Base-by-base conservation (phyloP, 2,797 vertebrate genomes). In the Okamejei kenojei region DNA sequence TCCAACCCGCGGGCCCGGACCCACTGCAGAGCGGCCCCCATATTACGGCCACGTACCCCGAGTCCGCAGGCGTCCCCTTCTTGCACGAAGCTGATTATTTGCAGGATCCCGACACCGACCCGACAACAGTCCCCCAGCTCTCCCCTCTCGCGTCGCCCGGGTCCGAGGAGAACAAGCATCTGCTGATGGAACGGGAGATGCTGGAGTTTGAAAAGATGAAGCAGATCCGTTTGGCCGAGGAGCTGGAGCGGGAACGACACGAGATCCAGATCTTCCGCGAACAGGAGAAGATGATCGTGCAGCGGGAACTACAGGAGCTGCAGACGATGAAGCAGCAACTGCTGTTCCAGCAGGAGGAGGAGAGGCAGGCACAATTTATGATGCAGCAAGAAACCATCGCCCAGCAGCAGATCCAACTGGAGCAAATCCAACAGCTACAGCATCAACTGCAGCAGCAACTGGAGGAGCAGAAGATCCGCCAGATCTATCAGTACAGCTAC, bases 261-360 rank as follows among this genome's bases (percentile, higher is more conserved):
- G 99, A 99, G 96, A 99, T 99, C 93, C 98, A 99, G 94, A 98
- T 98, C 94, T 99, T 98, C 94, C 97, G 98, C 93, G 99, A 99
- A 94, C 99, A 99, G 93, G 99, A 99, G 95, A 98, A 99, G 91
- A 94, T 99, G 76, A 98, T 99, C 97, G 98, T 99, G 88, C 99
- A 99, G 95, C 98, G 98, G 94, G 99, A 99, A 95, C 97, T 99
- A 23, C 98, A 99, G 94, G 99, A 99, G 94, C 96, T 99, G 92
- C 98, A 99, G 93, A 98, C 97, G 54, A 97, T 99, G 96, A 99
- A 99, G 95, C 98, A 99, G 86, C 98, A 99, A 94, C 98, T 99
- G 71, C 97, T 99, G 58, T 96, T 98, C 93, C 99, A 99, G 93
- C 98, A 99, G 94, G 98, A 99, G 93, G 98, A 99, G 94, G 99